These are phyloP conservation scores for Timema cristinae DNA, from an alignment of 2,888 invertebrate genomes.

Conservation along the genomic window DNA sequence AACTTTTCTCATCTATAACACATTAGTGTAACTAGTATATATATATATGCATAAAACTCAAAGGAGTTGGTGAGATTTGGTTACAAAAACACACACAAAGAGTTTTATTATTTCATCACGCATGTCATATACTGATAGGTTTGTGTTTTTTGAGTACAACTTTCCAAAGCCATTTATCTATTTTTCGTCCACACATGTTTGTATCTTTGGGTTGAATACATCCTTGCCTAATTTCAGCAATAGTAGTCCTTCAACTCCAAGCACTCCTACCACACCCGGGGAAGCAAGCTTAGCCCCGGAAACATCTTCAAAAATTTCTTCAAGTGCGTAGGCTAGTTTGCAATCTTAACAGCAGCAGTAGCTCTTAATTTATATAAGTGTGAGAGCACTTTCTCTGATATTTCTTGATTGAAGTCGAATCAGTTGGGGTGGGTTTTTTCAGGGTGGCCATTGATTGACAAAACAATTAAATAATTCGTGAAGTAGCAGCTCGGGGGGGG, in stretches of 20 bases:
- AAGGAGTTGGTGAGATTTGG: no score
- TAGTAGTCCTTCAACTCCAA: slow-evolving; percentile 44
- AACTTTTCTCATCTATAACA: no score
- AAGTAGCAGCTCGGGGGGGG: no score
- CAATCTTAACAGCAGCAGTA: slow-evolving; percentile 6
- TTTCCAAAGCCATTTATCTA: no score
- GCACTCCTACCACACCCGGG: slow-evolving; percentile 59
- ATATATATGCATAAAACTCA: no score
- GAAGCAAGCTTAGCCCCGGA: slow-evolving; percentile 74
- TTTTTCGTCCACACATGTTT: no score
- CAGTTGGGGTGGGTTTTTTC: not conserved
- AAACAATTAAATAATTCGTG: no score
- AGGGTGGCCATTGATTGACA: not conserved
- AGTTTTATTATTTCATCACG: no score
- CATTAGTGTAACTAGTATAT: no score
- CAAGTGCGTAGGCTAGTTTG: slow-evolving; percentile 64
- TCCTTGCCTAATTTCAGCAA: slow-evolving; percentile 28
- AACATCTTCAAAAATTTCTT: slow-evolving; percentile 95
- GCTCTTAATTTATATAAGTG: slow-evolving; percentile 1
- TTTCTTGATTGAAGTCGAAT: not conserved
- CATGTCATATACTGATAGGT: no score
- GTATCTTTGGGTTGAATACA: not conserved
- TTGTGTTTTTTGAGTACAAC: no score
- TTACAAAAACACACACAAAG: no score
- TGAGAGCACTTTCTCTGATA: not conserved